A percentile compares a stretch with the other conserved stretches of the same genome.
phyloP scores from a whole-genome alignment of 23 tunicate genomes.

The Halocynthia aurantium region DNA sequence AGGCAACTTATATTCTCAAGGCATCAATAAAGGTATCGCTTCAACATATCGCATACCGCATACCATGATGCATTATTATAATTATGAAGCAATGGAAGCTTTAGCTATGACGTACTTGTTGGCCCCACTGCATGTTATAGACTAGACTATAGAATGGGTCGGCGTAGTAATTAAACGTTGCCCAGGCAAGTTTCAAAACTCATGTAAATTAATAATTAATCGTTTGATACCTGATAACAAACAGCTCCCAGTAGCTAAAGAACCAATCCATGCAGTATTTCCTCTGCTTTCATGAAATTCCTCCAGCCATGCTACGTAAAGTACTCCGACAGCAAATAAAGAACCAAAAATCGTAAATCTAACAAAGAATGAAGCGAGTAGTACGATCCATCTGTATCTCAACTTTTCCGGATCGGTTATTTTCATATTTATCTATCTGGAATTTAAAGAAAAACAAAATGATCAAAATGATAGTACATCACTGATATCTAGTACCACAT shows the following conservation, averaged over 20 bases:
- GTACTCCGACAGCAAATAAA: conserved; percentile 79
- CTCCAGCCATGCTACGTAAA: conserved; percentile 71
- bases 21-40: too few species aligned
- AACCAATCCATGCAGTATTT: conserved; percentile 76
- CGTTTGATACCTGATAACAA: conserved; percentile 49
- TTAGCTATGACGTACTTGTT: background rate
- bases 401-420: conserved; percentile 35
- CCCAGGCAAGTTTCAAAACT: background rate
- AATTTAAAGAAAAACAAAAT: too few species aligned
- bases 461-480: too few species aligned
- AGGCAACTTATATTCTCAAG: too few species aligned
- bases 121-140: background rate
- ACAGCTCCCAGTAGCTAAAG: conserved; percentile 74
- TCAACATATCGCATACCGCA: too few species aligned
- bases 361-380: conserved; percentile 68
- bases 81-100: too few species aligned
- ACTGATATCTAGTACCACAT: too few species aligned
- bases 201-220: too few species aligned
- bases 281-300: conserved; percentile 63
- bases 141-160: background rate
- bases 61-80: too few species aligned
- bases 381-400: conserved; percentile 81
- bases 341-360: conserved; percentile 73
- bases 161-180: background rate
- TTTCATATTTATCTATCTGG: too few species aligned